Percentiles rank a stretch among this genome's conserved stretches.
These are phyloP conservation scores for Kryptopterus vitreolus DNA, from an alignment of 2,797 vertebrate species.

Conservation along the genomic window DNA sequence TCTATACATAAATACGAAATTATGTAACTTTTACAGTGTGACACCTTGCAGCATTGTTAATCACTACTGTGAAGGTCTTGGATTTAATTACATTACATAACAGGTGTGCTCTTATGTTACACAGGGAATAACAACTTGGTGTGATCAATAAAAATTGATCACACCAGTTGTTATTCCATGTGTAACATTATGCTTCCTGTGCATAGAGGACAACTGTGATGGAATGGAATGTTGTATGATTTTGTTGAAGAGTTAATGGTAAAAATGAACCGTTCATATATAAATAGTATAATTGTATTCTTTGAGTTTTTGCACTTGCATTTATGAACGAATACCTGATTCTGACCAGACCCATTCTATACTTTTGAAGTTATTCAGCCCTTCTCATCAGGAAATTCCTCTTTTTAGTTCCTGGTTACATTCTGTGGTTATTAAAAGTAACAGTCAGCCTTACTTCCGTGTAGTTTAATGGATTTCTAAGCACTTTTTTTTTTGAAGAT, in stretches of 20 bases:
- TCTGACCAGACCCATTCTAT: neutral
- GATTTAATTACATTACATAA: neutral
- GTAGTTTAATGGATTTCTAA: neutral
- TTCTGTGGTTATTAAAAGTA: neutral
- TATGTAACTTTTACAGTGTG: conserved; percentile 5
- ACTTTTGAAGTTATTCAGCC: neutral
- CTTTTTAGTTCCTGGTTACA: neutral
- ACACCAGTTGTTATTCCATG: too few relatives aligned
- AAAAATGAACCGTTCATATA: too few relatives aligned
- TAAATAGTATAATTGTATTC: neutral
- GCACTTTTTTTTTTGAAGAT: neutral
- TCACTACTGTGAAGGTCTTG: neutral
- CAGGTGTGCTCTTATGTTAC: neutral
- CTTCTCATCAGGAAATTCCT: neutral
- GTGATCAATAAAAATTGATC: neutral
- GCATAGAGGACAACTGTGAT: too few relatives aligned
- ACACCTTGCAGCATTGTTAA: neutral
- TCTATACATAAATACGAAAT: conserved; percentile 21
- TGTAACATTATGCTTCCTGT: neutral
- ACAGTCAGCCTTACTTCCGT: neutral
- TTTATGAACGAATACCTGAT: neutral
- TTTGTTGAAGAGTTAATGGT: neutral
- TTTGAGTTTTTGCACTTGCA: neutral
- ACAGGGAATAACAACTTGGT: neutral
- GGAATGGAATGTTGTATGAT: neutral